Evolutionary conservation across 2,888 invertebrate species (phyloP).

Genomic region (Scelioninae gen. 1): DNA sequence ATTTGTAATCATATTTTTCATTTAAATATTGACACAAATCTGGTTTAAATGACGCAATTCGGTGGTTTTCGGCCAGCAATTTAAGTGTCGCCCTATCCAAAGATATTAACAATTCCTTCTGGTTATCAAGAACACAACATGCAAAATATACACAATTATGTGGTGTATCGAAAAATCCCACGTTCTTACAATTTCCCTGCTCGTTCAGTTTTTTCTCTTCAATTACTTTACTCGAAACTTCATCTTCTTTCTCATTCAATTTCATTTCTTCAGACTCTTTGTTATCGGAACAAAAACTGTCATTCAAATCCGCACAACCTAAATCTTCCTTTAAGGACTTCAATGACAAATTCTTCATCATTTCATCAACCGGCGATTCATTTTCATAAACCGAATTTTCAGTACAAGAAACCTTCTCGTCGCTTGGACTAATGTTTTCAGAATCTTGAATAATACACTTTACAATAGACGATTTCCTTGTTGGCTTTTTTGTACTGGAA

Average conservation of each 20-base stretch:
- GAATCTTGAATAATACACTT: constrained; percentile 2
- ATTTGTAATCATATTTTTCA: constrained; percentile 74
- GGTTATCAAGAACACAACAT: constrained; percentile 87
- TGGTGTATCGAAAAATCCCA: constrained; percentile 71
- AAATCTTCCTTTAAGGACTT: constrained; percentile 73
- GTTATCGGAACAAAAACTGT: no score
- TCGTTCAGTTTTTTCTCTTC: constrained; percentile 3
- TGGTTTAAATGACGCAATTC: constrained; percentile 87
- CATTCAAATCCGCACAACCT: constrained; percentile 72
- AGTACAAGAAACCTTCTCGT: neutral
- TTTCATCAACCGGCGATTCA: neutral
- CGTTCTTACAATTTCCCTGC: neutral
- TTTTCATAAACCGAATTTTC: neutral
- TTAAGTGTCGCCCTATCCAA: constrained; percentile 88
- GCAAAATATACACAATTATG: constrained; percentile 93
- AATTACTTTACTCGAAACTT: neutral
- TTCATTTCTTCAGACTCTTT: no score
- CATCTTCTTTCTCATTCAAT: neutral
- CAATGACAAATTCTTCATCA: constrained; percentile 40
- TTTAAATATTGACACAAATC: constrained; percentile 82
- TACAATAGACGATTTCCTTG: neutral
- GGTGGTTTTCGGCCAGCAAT: constrained; percentile 88
- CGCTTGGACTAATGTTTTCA: neutral
- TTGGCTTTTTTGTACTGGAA: neutral
- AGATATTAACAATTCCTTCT: constrained; percentile 86